A percentile compares a stretch with the other conserved stretches of the same genome.
These are phyloP conservation scores for Blennius ocellaris DNA, from an alignment of 2,113 vertebrate species.

Conservation along the genomic window DNA sequence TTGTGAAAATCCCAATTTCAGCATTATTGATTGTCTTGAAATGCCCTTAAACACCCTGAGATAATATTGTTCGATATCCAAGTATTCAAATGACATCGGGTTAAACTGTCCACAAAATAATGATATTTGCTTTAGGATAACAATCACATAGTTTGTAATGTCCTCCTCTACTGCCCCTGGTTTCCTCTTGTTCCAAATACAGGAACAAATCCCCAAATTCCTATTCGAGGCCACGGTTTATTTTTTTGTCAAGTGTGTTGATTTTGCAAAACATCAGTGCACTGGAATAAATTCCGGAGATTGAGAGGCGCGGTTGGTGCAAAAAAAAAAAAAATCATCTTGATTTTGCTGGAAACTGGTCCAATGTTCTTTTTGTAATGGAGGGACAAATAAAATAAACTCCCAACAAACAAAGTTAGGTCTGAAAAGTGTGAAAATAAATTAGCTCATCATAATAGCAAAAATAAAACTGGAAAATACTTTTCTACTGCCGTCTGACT, in stretches of 20 bases:
- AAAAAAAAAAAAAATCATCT: not conserved
- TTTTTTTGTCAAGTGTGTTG: not conserved
- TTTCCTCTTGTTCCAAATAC: not conserved
- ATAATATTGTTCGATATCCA: too few species aligned
- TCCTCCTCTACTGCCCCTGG: not conserved
- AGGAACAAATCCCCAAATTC: conserved; percentile 3
- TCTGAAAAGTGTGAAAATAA: conserved; percentile 1
- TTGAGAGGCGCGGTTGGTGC: not conserved
- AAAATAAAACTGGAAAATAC: conserved; percentile 10
- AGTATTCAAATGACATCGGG: too few species aligned
- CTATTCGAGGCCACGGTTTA: not conserved
- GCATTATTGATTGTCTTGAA: too few species aligned
- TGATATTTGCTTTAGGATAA: not conserved
- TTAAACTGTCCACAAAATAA: not conserved
- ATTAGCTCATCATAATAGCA: not conserved
- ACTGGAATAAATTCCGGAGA: conserved; percentile 9
- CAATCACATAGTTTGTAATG: not conserved
- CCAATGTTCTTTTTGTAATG: conserved; percentile 1
- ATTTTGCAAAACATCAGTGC: conserved; percentile 8
- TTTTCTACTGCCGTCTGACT: conserved; percentile 23
- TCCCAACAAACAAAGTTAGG: not conserved
- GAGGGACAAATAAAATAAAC: not conserved
- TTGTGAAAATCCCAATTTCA: too few species aligned
- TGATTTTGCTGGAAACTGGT: not conserved
- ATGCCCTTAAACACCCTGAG: too few species aligned